Evolutionary conservation across 2,113 vertebrate genomes (phyloP).

Genomic region (Telmatochromis sp.): DNA sequence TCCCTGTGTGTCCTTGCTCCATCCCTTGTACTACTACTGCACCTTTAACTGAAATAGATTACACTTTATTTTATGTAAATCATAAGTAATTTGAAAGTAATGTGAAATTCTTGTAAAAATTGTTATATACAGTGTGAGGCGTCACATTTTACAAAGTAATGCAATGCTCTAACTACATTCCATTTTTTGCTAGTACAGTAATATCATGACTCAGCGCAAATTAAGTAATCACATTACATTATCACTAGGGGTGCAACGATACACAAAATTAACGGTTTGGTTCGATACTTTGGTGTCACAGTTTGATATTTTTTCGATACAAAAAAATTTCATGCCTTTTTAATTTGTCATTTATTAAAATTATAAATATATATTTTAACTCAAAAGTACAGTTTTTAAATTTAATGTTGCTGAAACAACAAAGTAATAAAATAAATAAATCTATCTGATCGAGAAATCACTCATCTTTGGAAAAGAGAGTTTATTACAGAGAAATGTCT

Average conservation of each 20-base stretch:
- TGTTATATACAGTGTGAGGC: not conserved
- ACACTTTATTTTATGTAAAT: not conserved
- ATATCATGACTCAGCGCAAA: not conserved
- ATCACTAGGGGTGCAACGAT: fast-evolving
- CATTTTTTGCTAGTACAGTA: not conserved
- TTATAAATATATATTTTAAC: no score
- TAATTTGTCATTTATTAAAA: no score
- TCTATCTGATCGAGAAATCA: no score
- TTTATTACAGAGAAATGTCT: no score
- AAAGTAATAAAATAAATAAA: no score
- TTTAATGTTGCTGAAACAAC: no score
- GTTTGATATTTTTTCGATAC: no score
- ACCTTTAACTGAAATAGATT: not conserved
- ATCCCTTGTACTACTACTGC: not conserved
- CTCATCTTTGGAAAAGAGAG: no score
- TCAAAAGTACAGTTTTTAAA: no score
- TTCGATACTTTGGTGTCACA: no score
- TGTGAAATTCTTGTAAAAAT: not conserved
- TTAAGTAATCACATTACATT: not conserved
- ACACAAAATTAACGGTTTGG: fast-evolving
- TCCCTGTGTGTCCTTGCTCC: not conserved
- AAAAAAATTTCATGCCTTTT: no score
- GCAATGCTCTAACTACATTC: not conserved
- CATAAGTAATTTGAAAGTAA: not conserved
- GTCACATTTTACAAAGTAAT: not conserved